phyloP scores from a whole-genome alignment of 1,140 invertebrate genomes.

The Platyscapa corneri region DNA sequence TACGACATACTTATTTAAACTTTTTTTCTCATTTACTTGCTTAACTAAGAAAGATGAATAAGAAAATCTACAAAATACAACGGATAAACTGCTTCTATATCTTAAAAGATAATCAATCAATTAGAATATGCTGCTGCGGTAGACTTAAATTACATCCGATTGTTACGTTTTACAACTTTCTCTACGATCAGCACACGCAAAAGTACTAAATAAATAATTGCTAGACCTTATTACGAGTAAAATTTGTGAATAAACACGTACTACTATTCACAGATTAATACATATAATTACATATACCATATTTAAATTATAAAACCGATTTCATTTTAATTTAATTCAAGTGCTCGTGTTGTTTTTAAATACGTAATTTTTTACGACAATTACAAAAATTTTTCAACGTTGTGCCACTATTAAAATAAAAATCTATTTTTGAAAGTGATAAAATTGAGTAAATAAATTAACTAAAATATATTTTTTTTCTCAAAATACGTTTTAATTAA shows the following conservation, averaged over 20 bases:
- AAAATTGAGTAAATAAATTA: slow-evolving; percentile 4
- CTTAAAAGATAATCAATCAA: background rate
- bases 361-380: background rate
- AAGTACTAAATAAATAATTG: background rate
- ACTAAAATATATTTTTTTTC: background rate
- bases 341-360: background rate
- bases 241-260: background rate
- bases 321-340: slow-evolving; percentile 29
- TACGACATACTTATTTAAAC: too few relatives aligned
- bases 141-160: slow-evolving; percentile 3
- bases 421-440: background rate
- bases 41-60: too few relatives aligned
- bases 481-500: background rate
- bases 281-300: slow-evolving; percentile 11
- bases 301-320: slow-evolving; percentile 35
- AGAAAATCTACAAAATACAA: background rate
- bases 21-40: too few relatives aligned
- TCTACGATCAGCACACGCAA: background rate
- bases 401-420: background rate
- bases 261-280: background rate
- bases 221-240: slow-evolving; percentile 1
- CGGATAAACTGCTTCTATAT: background rate
- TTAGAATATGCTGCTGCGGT: background rate
- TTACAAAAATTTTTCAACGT: background rate
- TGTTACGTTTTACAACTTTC: slow-evolving; percentile 28